Evolutionary conservation across 2,113 vertebrate species (phyloP), one percentile per base, ranked within the genome.

Genomic region (Proteles cristata): DNA sequence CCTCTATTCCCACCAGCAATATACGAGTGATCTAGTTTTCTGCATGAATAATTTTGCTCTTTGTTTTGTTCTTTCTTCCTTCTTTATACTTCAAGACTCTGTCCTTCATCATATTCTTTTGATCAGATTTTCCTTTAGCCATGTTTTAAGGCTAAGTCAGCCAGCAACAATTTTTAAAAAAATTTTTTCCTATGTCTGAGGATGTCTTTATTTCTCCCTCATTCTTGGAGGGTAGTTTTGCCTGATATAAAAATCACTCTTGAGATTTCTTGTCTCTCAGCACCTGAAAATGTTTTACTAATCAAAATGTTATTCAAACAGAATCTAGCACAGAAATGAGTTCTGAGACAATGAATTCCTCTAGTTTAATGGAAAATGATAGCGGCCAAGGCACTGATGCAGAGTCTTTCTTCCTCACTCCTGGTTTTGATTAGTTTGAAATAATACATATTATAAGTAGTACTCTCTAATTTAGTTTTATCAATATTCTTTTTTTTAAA

Each of bases 301-400:
- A 93, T 63, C 76, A 53, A 92, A 97, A 97, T 96, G 43, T 97
- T 73, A 23, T 95, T 94, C 65, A 88, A 88, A 94, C 86, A 96
- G 97, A 66, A 63, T 55, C 12, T 0, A 17, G 0, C 55, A 17
- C 17, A 96, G 39, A 81, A 97, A 28, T 28, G 55, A 33, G 0
- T 69, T 31, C 58, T 33, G 26, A 81, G 33, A 16, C 21, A 88
- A 35, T 2, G 14, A 43, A 4, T 81, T 5, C 0, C 45, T 2
- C 35, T 93, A 39, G 3, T 88, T 48, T 11, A 87, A 2, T 17
- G 73, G 12, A 77, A 66, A 65, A 17, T 68, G 28, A 8, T 21
- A n/a, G 2, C 5, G 3, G 12, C 15, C 10, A 21, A 95, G 33
- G 73, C 80, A n/a, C 2, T 74, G 8, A 50, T 65, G 35, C 58